A percentile compares a stretch with the other conserved stretches of the same genome.
Conservation (phyloP, 1,140 invertebrate species). For the Neocloeon triangulifer region DNA sequence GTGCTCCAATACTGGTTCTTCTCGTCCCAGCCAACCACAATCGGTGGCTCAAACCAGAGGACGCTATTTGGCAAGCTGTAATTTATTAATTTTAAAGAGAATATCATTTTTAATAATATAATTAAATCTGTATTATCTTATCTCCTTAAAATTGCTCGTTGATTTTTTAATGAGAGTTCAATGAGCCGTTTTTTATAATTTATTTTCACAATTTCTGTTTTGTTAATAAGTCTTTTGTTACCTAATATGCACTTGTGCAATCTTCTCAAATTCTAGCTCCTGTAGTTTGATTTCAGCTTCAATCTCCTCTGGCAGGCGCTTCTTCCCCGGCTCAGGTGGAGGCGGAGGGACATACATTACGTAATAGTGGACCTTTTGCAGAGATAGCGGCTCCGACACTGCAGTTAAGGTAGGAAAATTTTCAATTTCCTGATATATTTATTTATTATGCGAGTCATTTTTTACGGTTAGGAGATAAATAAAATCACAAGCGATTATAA, state of each 20-base stretch:
- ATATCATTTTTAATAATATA: no score
- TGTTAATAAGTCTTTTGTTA: conserved; percentile 20
- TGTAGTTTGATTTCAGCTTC: conserved; percentile 51
- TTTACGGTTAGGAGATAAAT: no score
- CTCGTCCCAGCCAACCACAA: conserved; percentile 51
- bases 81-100: background rate
- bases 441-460: no score
- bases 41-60: conserved; percentile 62
- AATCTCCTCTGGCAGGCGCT: conserved; percentile 51
- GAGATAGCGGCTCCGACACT: no score
- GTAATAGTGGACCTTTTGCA: conserved; percentile 39
- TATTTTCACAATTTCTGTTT: no score
- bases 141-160: no score
- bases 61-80: conserved; percentile 43
- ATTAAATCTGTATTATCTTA: no score
- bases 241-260: conserved; percentile 44
- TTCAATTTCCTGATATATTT: no score
- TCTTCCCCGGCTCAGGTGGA: conserved; percentile 32
- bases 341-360: conserved; percentile 44
- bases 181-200: no score
- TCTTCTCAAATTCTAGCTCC: conserved; percentile 46
- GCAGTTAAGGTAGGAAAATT: no score
- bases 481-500: no score
- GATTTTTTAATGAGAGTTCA: no score
- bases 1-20: conserved; percentile 38